Evolutionary conservation across 2,113 vertebrate species (phyloP).

Genomic region (Acanthisitta chloris): DNA sequence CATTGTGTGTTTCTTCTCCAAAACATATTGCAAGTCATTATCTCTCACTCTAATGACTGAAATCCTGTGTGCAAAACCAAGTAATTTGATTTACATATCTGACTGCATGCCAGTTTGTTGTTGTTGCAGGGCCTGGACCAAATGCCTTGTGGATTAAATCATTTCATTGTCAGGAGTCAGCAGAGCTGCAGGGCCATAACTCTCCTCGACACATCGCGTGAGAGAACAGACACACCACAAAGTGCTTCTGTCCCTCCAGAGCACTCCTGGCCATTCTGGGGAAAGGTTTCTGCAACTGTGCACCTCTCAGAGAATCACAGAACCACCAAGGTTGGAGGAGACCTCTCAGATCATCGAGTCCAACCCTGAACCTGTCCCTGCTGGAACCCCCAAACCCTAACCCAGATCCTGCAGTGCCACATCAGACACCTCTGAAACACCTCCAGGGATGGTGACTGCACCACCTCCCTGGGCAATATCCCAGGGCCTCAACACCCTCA

Average conservation of each 20-base stretch:
- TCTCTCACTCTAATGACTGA: slow-evolving; percentile 33
- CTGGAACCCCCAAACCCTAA: too few species aligned
- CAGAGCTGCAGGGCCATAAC: neutral
- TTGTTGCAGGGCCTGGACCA: neutral
- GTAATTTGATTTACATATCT: slow-evolving; percentile 53
- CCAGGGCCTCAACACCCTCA: too few species aligned
- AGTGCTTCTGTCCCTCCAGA: neutral
- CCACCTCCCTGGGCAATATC: too few species aligned
- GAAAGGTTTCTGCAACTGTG: neutral
- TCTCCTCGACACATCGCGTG: neutral
- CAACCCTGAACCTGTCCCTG: too few species aligned
- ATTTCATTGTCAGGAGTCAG: neutral
- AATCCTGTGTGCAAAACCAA: neutral
- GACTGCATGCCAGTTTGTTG: neutral
- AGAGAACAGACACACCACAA: neutral
- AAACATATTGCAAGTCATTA: slow-evolving; percentile 49
- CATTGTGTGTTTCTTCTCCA: slow-evolving; percentile 37
- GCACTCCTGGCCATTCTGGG: neutral
- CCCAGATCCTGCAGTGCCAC: too few species aligned
- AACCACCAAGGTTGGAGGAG: neutral
- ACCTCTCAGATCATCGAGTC: neutral
- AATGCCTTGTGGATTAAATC: neutral
- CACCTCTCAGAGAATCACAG: neutral
- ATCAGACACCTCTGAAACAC: too few species aligned
- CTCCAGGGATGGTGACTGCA: too few species aligned